phyloP scores from a whole-genome alignment of 1,140 invertebrate species.

The Ptiloglossa arizonensis region DNA sequence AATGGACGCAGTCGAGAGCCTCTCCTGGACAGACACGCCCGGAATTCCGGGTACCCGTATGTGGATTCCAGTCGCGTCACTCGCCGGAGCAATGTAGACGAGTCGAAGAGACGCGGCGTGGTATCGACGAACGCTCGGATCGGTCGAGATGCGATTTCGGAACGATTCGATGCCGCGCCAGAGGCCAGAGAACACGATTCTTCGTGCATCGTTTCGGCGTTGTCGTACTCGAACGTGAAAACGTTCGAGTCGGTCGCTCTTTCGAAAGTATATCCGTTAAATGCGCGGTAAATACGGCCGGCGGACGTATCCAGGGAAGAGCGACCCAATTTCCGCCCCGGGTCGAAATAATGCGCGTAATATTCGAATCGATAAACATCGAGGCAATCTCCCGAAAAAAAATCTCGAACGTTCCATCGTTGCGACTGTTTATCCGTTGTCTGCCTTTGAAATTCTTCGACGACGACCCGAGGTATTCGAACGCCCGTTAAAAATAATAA shows the following conservation, averaged over 20 bases:
- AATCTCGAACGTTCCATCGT: too few relatives aligned
- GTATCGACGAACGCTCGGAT: conserved; percentile 3
- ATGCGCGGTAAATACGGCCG: too few relatives aligned
- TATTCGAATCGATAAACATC: too few relatives aligned
- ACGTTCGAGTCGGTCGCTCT: not conserved
- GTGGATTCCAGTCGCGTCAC: conserved; percentile 49
- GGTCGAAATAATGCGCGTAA: too few relatives aligned
- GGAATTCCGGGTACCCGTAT: conserved; percentile 60
- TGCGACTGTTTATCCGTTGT: too few relatives aligned
- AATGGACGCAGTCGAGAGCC: conserved; percentile 42
- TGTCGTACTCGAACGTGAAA: not conserved
- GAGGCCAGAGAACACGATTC: not conserved
- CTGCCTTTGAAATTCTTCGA: too few relatives aligned
- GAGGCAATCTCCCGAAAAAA: too few relatives aligned
- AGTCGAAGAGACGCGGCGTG: conserved; percentile 34
- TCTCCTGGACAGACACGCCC: conserved; percentile 41
- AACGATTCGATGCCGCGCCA: not conserved
- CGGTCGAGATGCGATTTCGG: not conserved
- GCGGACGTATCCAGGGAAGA: too few relatives aligned
- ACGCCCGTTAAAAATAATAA: too few relatives aligned
- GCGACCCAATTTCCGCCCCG: too few relatives aligned
- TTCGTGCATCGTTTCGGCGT: not conserved
- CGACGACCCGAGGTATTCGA: too few relatives aligned
- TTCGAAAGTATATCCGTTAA: too few relatives aligned
- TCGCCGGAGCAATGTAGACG: conserved; percentile 55